Base-by-base conservation (phyloP, 2,113 vertebrate species). In the Miniopterus natalensis region DNA sequence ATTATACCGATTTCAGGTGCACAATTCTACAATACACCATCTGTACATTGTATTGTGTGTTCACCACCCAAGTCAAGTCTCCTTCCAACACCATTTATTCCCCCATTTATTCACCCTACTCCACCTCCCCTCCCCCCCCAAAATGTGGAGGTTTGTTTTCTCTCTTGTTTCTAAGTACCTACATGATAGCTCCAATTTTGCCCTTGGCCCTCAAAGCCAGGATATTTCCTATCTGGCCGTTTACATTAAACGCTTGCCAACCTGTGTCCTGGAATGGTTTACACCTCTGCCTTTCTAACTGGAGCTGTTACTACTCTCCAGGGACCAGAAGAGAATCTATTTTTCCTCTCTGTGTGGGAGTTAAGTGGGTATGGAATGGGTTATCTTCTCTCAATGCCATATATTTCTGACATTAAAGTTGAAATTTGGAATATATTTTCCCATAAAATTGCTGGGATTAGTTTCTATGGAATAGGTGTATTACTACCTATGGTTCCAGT, bases 381-480 rank as follows among this genome's bases (percentile, higher is more conserved):
- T 83, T 85, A 45, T 91, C 8, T 94, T 94, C 77, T 75, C 36
- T 75, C 63, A 29, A 6, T 93, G 40, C 14, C 7, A 27, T 78
- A 53, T 78, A 77, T 84, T 93, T 80, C 45, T 90, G 21, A 23
- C 36, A 92, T 53, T 25, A 84, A 65, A 78, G 2, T 70, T 81
- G 31, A 81, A 85, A 68, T 49, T 59, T 95, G 31, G 9, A 78
- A 45, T 73, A 42, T 84, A 55, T n/a, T 36, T 47, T 95, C 14
- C 51, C 13, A 88, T 81, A 25, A 91, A 88, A 73, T 88, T 68
- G 84, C 31, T 63, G 3, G 18, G 59, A 29, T 81, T 84, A 61
- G 10, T 96, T 94, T 61, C 45, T 63, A 45, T 96, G 45, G 95
- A 93, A 88, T 65, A 71, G 8, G 6, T 29, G 9, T 88, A 40